These are phyloP conservation scores for Macrosoma leucophasiata DNA, from an alignment of 2,888 invertebrate species.

Conservation along the genomic window DNA sequence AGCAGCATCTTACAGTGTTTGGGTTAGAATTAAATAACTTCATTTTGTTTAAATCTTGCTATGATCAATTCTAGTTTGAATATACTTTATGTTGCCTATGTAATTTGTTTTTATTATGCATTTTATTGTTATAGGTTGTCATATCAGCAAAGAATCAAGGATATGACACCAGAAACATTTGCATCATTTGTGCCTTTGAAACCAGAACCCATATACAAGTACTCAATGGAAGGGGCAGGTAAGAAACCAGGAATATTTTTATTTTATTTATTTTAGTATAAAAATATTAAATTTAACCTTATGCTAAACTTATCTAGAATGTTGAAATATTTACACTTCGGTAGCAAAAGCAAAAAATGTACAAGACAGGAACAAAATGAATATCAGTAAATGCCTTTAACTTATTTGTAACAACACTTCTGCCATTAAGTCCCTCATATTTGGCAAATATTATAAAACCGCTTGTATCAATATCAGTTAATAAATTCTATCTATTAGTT, in stretches of 20 bases:
- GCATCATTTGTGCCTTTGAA: slow-evolving; percentile 87
- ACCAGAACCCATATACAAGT: slow-evolving; percentile 93
- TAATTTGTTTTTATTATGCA: background rate
- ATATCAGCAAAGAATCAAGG: slow-evolving; percentile 94
- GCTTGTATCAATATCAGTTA: too few species aligned
- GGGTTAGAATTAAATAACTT: too few species aligned
- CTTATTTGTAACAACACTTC: slow-evolving; percentile 34
- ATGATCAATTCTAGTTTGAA: too few species aligned
- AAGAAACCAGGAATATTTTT: slow-evolving; percentile 46
- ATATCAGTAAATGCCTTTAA: slow-evolving; percentile 45
- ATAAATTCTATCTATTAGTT: too few species aligned
- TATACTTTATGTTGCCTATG: background rate
- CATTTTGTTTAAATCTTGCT: too few species aligned
- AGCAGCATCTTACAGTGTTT: too few species aligned
- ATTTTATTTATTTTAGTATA: slow-evolving; percentile 41
- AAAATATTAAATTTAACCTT: slow-evolving; percentile 45
- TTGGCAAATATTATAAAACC: slow-evolving; percentile 20
- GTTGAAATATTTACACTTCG: slow-evolving; percentile 62
- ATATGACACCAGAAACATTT: slow-evolving; percentile 93
- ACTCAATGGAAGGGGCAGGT: slow-evolving; percentile 93
- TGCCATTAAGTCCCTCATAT: slow-evolving; percentile 10
- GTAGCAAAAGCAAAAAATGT: slow-evolving; percentile 24
- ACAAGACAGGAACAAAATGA: slow-evolving; percentile 17
- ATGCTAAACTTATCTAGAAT: slow-evolving; percentile 51
- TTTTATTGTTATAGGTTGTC: slow-evolving; percentile 84